Base-by-base conservation (phyloP, 2,113 vertebrate genomes). In the Rhineura floridana region DNA sequence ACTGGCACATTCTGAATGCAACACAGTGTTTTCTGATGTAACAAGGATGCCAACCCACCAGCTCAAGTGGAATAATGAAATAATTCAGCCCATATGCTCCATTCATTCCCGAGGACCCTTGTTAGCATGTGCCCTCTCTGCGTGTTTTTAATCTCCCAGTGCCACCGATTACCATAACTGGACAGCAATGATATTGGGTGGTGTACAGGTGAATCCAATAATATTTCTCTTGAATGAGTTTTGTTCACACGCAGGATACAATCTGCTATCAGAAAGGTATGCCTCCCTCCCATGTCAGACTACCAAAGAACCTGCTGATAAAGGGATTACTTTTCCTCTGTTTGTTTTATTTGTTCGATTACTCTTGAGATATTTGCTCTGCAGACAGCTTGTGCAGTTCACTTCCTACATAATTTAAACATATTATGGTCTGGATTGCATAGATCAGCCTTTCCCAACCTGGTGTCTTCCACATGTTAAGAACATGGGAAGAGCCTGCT, bases 51-150 rank as follows among this genome's bases (percentile, higher is more conserved):
- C 76, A 23, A 80, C 3, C 48, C 42, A 82, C 72, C 3, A 62
- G 28, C 85, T 85, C n/a, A 89, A 84, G 2, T 83, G 76, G 81
- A 93, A 93, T 75, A 89, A 81, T 17, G 21, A 81, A 83, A 73
- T n/a, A 67, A 81, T 67, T 90, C 39, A 84, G 84, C 72, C 76
- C 52, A 78, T 28, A 36, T 1, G 1, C 67, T 63, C 72, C 77
- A 72, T 44, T 90, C 91, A 88, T 89, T 84, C 80, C 91, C 87
- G 82, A 52, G 25, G 46, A 15, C 21, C 88, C 77, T 89, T 63
- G 62, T 3, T 89, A 36, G 25, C 28, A 78, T 85, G 65, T 62
- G 55, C 89, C 83, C 11, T 59, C 91, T 13, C 87, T 28, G 8
- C 79, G 87, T 21, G 42, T 10, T 36, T 87, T 50, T 23, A 81